Base-by-base conservation (phyloP, 2,113 vertebrate genomes). In the Embiotoca jacksoni region DNA sequence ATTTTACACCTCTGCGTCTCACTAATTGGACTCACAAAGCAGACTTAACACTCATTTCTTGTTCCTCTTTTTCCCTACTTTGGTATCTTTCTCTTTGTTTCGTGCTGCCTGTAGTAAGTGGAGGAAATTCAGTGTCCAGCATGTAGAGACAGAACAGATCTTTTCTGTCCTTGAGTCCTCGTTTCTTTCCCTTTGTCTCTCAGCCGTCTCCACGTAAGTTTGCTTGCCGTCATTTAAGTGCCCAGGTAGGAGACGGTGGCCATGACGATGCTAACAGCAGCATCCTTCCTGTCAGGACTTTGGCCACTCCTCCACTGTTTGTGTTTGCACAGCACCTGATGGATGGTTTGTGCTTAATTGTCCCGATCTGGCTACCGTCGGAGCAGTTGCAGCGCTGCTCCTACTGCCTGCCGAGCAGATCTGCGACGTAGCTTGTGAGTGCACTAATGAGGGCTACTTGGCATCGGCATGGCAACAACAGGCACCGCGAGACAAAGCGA, bases 401-500 rank as follows among this genome's bases (percentile, higher is more conserved):
- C 72, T 71, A 56, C 72, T 75, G 60, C 67, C 41, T 64, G n/a
- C 44, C 3, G 31, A 78, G 72, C 14, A 3, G 46, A 14, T 65
- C 33, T 70, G 59, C 53, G 23, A 68, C 47, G 65, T 82, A 84
- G 71, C 81, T 33, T 62, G 56, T 57, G 35, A 82, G 46, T 6
- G 7, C 31, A 78, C 74, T 69, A 63, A 77, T 83, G 70, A 72
- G 56, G 49, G 55, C 50, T 84, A 64, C 57, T 81, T 64, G 75
- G 61, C 62, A 78, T 82, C 85, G 74, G 83, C 83, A 89, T 88
- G 76, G 72, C 75, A 88, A 84, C 84, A 71, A 75, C 71, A 76
- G 23, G 79, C 75, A 55, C 30, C 3, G 0, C 23, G 36, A 56
- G 59, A 53, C 57, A 75, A 68, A 68, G 58, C 7, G 8, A 70